Conservation (phyloP, 2,113 vertebrate genomes). For the Cottus gobio region DNA sequence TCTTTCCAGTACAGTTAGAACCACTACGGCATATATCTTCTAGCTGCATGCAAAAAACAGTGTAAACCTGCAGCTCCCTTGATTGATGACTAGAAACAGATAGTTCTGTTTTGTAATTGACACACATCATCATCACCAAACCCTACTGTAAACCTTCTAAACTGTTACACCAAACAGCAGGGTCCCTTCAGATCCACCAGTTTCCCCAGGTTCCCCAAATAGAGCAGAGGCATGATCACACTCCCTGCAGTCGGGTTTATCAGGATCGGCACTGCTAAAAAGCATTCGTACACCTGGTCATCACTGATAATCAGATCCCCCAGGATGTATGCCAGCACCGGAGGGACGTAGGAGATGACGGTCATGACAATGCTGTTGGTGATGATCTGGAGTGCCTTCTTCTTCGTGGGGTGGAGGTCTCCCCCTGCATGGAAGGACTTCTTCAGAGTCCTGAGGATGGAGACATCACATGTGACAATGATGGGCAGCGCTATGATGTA, state of each 20-base stretch:
- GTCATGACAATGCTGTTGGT: constrained; percentile 57
- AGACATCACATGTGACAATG: constrained; percentile 32
- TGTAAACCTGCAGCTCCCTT: not conserved
- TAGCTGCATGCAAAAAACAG: too few species aligned
- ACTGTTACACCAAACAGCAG: not conserved
- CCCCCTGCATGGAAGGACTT: constrained; percentile 5
- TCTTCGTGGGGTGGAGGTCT: constrained; percentile 49
- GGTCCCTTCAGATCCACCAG: constrained; percentile 4
- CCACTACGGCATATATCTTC: too few species aligned
- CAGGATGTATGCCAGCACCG: constrained; percentile 18
- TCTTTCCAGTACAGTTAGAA: not conserved
- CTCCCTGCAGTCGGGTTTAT: constrained; percentile 32
- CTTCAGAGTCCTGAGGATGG: constrained; percentile 52
- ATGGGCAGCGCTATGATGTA: constrained; percentile 19
- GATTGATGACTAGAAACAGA: not conserved
- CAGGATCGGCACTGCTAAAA: constrained; percentile 35
- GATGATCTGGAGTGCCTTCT: constrained; percentile 60
- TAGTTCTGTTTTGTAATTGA: not conserved
- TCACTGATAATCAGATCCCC: not conserved
- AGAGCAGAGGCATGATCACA: constrained; percentile 61
- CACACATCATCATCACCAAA: not conserved
- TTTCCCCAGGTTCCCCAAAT: constrained; percentile 49
- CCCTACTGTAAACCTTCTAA: too few species aligned
- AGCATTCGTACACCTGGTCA: constrained; percentile 11
- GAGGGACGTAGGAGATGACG: constrained; percentile 35